Evolutionary conservation across 2,888 invertebrate genomes (phyloP).

Genomic region (Mantis religiosa): DNA sequence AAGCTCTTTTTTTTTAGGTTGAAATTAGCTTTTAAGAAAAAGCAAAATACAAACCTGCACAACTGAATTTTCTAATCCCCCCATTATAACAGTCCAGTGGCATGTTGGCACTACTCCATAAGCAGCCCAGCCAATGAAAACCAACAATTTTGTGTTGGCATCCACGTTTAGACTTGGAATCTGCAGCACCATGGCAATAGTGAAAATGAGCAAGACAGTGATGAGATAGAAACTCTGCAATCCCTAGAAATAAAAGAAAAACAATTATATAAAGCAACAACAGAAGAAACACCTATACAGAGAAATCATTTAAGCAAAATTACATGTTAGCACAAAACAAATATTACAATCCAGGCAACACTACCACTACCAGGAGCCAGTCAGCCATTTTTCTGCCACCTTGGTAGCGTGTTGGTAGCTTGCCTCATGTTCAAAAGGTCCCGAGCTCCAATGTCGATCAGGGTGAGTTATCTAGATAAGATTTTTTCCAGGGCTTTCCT

Average conservation of each 20-base stretch:
- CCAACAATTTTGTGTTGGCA: slow-evolving; percentile 67
- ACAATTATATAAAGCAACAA: background rate
- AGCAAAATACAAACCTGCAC: slow-evolving; percentile 58
- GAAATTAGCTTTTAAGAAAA: background rate
- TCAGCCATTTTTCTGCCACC: too few species aligned
- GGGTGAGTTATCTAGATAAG: too few species aligned
- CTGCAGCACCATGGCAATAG: slow-evolving; percentile 74
- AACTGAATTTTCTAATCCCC: slow-evolving; percentile 79
- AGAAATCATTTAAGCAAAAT: too few species aligned
- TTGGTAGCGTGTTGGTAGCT: too few species aligned
- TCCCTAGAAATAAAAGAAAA: slow-evolving; percentile 51
- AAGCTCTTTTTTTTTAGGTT: background rate
- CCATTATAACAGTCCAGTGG: slow-evolving; percentile 88
- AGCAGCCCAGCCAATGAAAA: slow-evolving; percentile 81
- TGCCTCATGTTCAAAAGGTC: too few species aligned
- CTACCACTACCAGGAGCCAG: too few species aligned
- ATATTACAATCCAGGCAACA: too few species aligned
- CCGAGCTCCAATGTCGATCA: too few species aligned
- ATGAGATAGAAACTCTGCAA: slow-evolving; percentile 77
- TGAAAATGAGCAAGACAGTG: slow-evolving; percentile 76
- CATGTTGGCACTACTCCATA: slow-evolving; percentile 87
- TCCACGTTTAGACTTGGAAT: slow-evolving; percentile 68
- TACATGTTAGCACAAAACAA: too few species aligned
- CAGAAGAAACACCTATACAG: too few species aligned
- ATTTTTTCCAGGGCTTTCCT: too few species aligned